phyloP scores from a whole-genome alignment of 2,888 invertebrate species.

The Drosophila neonasuta region DNA sequence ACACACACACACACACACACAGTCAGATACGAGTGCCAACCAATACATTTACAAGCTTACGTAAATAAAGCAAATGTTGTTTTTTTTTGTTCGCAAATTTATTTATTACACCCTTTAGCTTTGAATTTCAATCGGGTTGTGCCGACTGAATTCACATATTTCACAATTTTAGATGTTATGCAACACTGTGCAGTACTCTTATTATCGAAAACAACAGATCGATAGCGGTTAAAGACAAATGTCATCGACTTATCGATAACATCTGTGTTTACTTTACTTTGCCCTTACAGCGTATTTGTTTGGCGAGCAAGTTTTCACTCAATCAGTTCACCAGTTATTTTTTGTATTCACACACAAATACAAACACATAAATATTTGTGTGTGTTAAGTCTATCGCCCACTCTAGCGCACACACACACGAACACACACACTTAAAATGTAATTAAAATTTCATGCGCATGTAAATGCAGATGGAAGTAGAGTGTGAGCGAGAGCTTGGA shows the following conservation, averaged over 20 bases:
- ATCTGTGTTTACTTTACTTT: not conserved
- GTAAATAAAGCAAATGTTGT: conserved; percentile 10
- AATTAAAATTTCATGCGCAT: conserved; percentile 55
- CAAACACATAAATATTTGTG: not conserved
- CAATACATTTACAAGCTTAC: not conserved
- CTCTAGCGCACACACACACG: not conserved
- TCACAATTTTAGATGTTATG: not conserved
- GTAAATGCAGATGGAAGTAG: conserved; percentile 39
- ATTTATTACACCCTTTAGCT: conserved; percentile 6
- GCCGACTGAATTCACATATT: not conserved
- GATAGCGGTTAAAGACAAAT: no score
- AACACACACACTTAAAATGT: conserved; percentile 37
- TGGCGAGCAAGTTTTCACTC: not conserved
- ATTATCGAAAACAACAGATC: not conserved
- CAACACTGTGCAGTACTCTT: no score
- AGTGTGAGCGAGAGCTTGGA: conserved; percentile 20
- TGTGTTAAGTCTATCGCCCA: conserved; percentile 21
- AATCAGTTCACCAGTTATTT: not conserved
- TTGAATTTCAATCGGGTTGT: not conserved
- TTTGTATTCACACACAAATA: not conserved
- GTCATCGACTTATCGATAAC: no score
- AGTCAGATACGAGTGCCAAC: not conserved
- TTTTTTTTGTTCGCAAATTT: conserved; percentile 21
- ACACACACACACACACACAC: conserved; percentile 8
- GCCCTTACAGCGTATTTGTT: not conserved